Conservation (phyloP, 64 coral and sea anemone species). For the Stichodactyla helianthus region DNA sequence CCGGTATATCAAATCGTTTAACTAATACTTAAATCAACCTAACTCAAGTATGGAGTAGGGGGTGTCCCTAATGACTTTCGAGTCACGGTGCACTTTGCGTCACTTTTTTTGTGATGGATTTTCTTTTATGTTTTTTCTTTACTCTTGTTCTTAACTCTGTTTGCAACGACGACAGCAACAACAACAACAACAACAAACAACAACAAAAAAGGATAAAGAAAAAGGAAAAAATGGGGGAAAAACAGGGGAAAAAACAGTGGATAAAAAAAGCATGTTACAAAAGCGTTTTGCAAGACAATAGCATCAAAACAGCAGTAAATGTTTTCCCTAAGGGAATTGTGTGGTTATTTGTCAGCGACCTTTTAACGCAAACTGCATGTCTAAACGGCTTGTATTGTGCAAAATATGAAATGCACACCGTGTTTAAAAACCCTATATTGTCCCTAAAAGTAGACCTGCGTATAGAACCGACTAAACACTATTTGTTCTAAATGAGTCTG, state of each 20-base stretch:
- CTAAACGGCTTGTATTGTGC: neutral
- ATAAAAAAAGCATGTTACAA: neutral
- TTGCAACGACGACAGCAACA: too few species aligned
- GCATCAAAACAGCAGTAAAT: neutral
- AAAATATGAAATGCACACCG: neutral
- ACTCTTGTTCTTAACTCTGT: neutral
- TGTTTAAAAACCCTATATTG: neutral
- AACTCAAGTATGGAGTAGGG: constrained; percentile 12
- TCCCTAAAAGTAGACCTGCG: neutral
- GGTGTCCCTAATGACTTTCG: neutral
- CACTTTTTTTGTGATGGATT: neutral
- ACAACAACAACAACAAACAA: too few species aligned
- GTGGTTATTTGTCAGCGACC: neutral
- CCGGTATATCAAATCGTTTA: neutral
- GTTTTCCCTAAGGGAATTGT: neutral
- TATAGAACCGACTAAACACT: neutral
- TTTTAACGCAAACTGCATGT: neutral
- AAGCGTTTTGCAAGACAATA: neutral
- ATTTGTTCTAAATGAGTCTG: neutral
- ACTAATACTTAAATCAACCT: neutral
- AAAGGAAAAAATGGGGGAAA: too few species aligned
- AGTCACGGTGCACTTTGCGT: constrained; percentile 8
- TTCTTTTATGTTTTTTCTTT: neutral
- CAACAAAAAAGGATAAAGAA: too few species aligned
- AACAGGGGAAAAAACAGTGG: neutral